Conservation (phyloP, 2,113 vertebrate species). For the Cisticola juncidis region DNA sequence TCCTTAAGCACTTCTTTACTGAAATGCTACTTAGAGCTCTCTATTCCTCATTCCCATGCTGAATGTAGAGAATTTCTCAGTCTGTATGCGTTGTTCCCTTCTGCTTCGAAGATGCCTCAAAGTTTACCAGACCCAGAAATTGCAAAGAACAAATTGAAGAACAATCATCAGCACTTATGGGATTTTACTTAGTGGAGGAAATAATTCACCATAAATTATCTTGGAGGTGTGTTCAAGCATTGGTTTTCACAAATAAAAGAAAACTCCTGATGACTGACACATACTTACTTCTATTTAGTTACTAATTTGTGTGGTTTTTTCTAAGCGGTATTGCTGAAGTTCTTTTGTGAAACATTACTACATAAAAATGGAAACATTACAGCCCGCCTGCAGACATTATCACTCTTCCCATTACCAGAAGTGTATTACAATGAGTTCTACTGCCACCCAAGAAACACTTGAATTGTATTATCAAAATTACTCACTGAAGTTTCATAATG, state of each 20-base stretch:
- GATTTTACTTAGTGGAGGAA: not conserved
- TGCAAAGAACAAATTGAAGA: not conserved
- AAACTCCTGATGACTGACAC: accelerated
- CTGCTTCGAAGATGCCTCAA: not conserved
- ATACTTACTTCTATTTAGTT: not conserved
- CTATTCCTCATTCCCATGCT: not conserved
- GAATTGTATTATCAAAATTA: not conserved
- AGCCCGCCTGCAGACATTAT: not conserved
- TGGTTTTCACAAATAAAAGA: not conserved
- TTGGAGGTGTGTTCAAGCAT: not conserved
- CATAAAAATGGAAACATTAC: not conserved
- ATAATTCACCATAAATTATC: not conserved
- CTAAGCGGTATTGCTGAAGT: not conserved
- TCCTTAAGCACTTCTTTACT: not conserved
- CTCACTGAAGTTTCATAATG: not conserved
- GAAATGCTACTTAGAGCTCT: not conserved
- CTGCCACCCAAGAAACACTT: not conserved
- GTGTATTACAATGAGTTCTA: not conserved
- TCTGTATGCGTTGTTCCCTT: not conserved
- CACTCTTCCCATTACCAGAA: not conserved
- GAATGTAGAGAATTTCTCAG: not conserved
- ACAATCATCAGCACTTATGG: not conserved
- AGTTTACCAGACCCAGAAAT: not conserved
- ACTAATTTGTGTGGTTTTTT: not conserved
- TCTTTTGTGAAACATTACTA: not conserved